Evolutionary conservation across 2,888 invertebrate species (phyloP), one percentile per base, ranked within the genome.

Genomic region (Parnassius mnemosyne): DNA sequence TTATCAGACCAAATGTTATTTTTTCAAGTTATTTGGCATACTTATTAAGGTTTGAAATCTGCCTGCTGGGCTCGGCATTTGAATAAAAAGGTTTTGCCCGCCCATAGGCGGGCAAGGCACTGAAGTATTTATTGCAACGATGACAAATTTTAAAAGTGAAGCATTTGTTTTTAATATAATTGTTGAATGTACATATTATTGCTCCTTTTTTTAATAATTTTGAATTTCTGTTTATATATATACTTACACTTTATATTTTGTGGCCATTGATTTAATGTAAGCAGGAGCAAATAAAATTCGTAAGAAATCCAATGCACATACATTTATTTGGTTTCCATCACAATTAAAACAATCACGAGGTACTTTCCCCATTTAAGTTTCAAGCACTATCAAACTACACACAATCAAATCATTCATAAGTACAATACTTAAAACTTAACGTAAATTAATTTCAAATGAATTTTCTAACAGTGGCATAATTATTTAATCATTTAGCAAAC

Each of bases 281-380:
- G 10, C 50, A 10, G 50, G 12, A 3, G 2, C 11, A 46, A 54
- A 54, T 54, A 56, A 47, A 56, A n/a, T 34, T 42, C 5, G 16
- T 47, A 5, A 34, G 13, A 47, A 47, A 20, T n/a, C 69, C 72
- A 72, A 62, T 73, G 69, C 68, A 20, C 20, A 78, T 80, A 83
- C 79, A 73, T 87, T 84, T 87, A 89, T 89, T 88, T 88, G 87
- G 88, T 81, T 79, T 81, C 71, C 79, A 83, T 85, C 82, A 89
- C 85, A 80, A 81, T 63, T 58, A 72, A 70, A 66, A 71, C 68
- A 67, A 68, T 66, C 72, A 71, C 74, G 76, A 69, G 65, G 51
- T 66, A 70, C 66, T 59, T 59, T 54, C 41, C 41, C 51, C 70
- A 69, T 69, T 68, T 69, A 65, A 61, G 57, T 62, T 63, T 60